Conservation (phyloP, 2,113 vertebrate species). For the Psittacara wagleri region DNA sequence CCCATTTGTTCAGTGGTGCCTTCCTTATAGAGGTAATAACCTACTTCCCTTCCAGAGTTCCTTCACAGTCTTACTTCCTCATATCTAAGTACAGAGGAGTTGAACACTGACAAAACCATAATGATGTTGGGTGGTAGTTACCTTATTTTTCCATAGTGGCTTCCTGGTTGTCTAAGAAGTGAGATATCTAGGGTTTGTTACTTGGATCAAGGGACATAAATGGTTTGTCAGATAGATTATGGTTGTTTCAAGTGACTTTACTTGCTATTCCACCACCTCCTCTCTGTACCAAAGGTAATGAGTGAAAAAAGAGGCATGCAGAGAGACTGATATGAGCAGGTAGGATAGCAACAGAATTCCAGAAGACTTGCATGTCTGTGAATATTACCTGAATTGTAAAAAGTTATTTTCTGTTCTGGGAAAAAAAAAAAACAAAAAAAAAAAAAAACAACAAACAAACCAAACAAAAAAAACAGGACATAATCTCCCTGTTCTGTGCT, state of each 20-base stretch:
- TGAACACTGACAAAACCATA: not conserved
- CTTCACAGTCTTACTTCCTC: not conserved
- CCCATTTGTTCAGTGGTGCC: not conserved
- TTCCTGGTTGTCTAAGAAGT: not conserved
- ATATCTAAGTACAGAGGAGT: not conserved
- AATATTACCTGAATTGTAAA: not conserved
- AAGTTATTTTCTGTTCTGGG: not conserved
- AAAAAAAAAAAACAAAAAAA: not conserved
- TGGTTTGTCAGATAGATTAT: not conserved
- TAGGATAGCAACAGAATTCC: not conserved
- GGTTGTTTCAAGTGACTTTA: not conserved
- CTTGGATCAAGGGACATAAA: not conserved
- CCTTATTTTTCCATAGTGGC: not conserved
- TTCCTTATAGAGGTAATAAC: not conserved
- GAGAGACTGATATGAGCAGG: not conserved
- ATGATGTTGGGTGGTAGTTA: not conserved
- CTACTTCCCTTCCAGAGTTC: not conserved
- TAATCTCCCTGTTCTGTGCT: not conserved
- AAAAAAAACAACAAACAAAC: not conserved
- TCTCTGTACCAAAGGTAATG: not conserved
- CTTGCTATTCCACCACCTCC: not conserved
- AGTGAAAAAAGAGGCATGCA: not conserved
- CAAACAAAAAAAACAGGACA: accelerated
- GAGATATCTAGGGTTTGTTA: not conserved
- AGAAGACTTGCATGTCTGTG: not conserved